These are phyloP conservation scores for Sinocyclocheilus anophthalmus DNA, from an alignment of 2,113 vertebrate species.

Conservation along the genomic window DNA sequence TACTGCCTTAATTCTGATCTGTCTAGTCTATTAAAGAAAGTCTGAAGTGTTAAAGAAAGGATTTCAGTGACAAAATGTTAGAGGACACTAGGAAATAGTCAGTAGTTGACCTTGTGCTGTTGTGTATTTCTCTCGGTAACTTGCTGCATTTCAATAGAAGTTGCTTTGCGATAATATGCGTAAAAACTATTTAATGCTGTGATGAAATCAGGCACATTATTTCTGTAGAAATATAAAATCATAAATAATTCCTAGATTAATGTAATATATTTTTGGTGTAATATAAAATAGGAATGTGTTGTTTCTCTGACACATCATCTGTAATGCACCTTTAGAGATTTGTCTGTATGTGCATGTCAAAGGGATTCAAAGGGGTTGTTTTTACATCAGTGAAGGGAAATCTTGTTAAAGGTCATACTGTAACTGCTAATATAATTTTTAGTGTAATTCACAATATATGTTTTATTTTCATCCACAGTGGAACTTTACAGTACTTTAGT, in stretches of 20 bases:
- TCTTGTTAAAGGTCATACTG: constrained; percentile 8
- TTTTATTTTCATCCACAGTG: neutral
- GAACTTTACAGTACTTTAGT: neutral
- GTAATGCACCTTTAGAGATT: constrained; percentile 19
- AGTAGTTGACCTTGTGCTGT: constrained; percentile 21
- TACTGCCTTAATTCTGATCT: neutral
- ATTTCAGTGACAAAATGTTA: neutral
- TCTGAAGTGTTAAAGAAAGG: neutral
- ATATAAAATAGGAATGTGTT: constrained; percentile 31
- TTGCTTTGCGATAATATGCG: constrained; percentile 8
- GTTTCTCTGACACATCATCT: neutral
- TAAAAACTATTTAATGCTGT: constrained; percentile 19
- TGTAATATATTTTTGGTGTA: constrained; percentile 49
- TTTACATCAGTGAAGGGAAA: constrained; percentile 17
- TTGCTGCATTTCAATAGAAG: constrained; percentile 38
- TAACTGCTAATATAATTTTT: neutral
- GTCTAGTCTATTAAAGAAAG: neutral
- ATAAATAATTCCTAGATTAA: neutral
- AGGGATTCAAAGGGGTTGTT: neutral
- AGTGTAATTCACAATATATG: neutral
- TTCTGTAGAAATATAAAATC: constrained; percentile 28
- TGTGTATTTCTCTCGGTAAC: neutral
- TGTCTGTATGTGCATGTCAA: neutral
- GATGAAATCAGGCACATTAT: constrained; percentile 19
- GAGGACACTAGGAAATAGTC: neutral